Base-by-base conservation (phyloP, 1,140 invertebrate species). In the Andricus grossulariae region DNA sequence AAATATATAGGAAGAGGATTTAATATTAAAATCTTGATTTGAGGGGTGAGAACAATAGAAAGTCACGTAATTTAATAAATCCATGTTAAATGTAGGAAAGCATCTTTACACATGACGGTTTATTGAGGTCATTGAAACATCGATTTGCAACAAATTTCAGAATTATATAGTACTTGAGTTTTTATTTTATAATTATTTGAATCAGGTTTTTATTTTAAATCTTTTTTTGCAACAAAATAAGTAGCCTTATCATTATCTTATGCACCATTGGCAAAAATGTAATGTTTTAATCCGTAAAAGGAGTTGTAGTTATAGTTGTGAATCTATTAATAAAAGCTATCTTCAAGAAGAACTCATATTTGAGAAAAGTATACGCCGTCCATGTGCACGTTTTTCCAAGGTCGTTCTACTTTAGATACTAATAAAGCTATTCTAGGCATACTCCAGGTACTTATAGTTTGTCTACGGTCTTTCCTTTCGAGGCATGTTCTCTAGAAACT, bases 271-370 rank as follows among this genome's bases (percentile, higher is more conserved):
- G 39, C 0, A 11, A 45, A 45, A 45, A 7, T 45, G 6, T 45
- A 45, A 45, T 45, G 39, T 45, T 45, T 7, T 11, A 11, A 45
- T 10, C 39, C 39, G 39, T 71, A 55, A 76, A 73, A 45, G 54
- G 39, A 74, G 45, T 75, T 74, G 55, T 71, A 76, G 77, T 74
- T 80, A 79, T 77, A 75, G 79, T 74, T 78, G 72, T 57, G 72
- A 75, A 76, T 19, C 77, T 83, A 83, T 83, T 80, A 77, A 77
- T 79, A 80, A 79, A 77, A 77, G 71, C 71, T 73, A 66, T 80
- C 71, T 82, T 80, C 57, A 49, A 78, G 75, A 39, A 66, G 25
- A 76, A 51, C 78, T 83, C 72, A 54, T 50, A 50, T 80, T 78
- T 72, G 52, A 66, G 60, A 75, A 77, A 77, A 76, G 54, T 75